Conservation (phyloP, 2,888 invertebrate species). For the Cyaniris semiargus region DNA sequence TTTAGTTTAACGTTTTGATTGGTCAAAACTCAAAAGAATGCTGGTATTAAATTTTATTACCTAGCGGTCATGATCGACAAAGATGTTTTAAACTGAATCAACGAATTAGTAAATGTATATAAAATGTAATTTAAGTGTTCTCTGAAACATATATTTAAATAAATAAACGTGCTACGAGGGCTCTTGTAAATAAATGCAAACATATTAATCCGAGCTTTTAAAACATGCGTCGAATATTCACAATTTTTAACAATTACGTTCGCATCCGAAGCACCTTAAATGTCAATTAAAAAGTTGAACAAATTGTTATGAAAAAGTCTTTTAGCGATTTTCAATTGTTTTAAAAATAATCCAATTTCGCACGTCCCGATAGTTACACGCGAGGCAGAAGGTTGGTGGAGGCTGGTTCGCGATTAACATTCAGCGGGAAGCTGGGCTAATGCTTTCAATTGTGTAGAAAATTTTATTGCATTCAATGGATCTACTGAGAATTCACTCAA, state of each 20-base stretch:
- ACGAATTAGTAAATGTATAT: not conserved
- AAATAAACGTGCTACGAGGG: not conserved
- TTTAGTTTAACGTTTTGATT: no score
- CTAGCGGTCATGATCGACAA: not conserved
- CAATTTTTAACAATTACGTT: slow-evolving; percentile 13
- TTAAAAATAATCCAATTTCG: slow-evolving; percentile 43
- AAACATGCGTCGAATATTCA: not conserved
- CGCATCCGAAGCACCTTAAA: slow-evolving; percentile 17
- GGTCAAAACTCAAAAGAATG: no score
- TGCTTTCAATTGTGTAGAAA: slow-evolving; percentile 78
- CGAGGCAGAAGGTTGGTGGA: slow-evolving; percentile 44
- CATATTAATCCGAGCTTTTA: not conserved
- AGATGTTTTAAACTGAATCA: not conserved
- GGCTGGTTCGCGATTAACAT: slow-evolving; percentile 64
- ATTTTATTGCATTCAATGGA: slow-evolving; percentile 77
- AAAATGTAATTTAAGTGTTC: not conserved
- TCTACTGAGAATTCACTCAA: slow-evolving; percentile 58
- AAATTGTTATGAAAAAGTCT: slow-evolving; percentile 18
- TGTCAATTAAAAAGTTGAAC: slow-evolving; percentile 27
- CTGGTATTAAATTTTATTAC: no score
- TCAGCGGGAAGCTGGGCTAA: slow-evolving; percentile 67
- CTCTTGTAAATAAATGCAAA: not conserved
- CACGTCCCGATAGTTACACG: slow-evolving; percentile 74
- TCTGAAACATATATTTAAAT: not conserved
- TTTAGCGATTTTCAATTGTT: slow-evolving; percentile 18